Evolutionary conservation across 2,888 invertebrate genomes (phyloP).

Genomic region (Troides helena): DNA sequence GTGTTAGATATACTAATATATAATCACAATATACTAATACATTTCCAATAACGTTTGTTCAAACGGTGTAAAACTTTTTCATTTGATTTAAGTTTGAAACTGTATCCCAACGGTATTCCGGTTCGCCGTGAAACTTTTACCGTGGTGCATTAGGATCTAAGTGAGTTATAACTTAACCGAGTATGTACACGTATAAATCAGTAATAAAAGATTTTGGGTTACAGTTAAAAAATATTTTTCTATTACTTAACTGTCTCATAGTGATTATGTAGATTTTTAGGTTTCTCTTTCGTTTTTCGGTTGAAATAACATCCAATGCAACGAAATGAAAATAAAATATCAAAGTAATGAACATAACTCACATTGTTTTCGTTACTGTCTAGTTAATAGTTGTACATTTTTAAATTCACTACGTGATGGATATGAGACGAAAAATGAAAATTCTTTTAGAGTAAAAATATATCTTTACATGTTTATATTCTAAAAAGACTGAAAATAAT

Average conservation of each 20-base stretch:
- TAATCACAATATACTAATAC: not conserved
- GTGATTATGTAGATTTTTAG: too few species aligned
- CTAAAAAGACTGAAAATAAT: not conserved
- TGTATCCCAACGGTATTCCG: constrained; percentile 3
- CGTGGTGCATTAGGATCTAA: constrained; percentile 14
- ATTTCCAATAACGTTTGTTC: not conserved
- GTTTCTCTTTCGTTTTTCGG: too few species aligned
- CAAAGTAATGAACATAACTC: too few species aligned
- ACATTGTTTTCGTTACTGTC: not conserved
- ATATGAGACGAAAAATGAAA: not conserved
- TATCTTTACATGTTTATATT: not conserved
- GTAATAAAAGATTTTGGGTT: not conserved
- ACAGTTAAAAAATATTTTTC: too few species aligned
- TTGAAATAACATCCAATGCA: too few species aligned
- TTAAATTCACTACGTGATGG: not conserved
- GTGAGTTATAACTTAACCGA: constrained; percentile 16
- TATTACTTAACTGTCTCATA: too few species aligned
- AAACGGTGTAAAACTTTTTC: constrained; percentile 14
- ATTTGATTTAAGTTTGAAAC: constrained; percentile 22
- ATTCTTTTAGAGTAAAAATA: not conserved
- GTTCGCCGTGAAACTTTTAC: constrained; percentile 17
- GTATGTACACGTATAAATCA: not conserved
- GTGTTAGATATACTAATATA: not conserved
- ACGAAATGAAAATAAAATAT: too few species aligned
- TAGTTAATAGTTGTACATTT: not conserved